These are phyloP conservation scores for Pseudomugil tenellus DNA, from an alignment of 2,797 vertebrate species.

Conservation along the genomic window DNA sequence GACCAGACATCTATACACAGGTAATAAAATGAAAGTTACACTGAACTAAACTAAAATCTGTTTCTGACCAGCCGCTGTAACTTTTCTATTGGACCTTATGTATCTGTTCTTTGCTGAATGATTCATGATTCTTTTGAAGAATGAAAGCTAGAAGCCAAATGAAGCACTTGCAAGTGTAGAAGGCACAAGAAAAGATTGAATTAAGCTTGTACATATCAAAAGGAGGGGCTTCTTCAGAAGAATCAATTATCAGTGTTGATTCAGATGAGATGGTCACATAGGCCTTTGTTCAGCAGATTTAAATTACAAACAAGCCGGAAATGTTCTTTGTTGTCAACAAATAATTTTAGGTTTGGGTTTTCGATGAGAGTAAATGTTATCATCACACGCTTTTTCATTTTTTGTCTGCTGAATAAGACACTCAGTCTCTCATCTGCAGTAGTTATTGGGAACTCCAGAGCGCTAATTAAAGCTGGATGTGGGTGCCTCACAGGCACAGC, in stretches of 20 bases:
- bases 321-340: slow-evolving; percentile 6
- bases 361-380: slow-evolving; percentile 18
- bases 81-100: slow-evolving; percentile 12
- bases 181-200: slow-evolving; percentile 31
- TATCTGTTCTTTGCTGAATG: background rate
- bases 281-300: slow-evolving; percentile 6
- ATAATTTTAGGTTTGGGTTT: slow-evolving; percentile 11
- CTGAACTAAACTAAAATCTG: background rate
- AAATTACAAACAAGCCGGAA: slow-evolving; percentile 26
- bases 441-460: slow-evolving; percentile 56
- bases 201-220: slow-evolving; percentile 19
- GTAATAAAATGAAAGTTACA: background rate
- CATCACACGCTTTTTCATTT: slow-evolving; percentile 36
- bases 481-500: slow-evolving; percentile 50
- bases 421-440: slow-evolving; percentile 48
- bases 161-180: slow-evolving; percentile 7
- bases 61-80: background rate
- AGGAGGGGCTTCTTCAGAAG: slow-evolving; percentile 33
- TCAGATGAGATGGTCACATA: slow-evolving; percentile 1
- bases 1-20: background rate
- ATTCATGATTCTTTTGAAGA: slow-evolving; percentile 12
- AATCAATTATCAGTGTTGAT: slow-evolving; percentile 30
- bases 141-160: background rate
- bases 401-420: slow-evolving; percentile 44
- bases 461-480: slow-evolving; percentile 64